Evolutionary conservation across 1,140 invertebrate genomes (phyloP).

Genomic region (Apis mellifera): DNA sequence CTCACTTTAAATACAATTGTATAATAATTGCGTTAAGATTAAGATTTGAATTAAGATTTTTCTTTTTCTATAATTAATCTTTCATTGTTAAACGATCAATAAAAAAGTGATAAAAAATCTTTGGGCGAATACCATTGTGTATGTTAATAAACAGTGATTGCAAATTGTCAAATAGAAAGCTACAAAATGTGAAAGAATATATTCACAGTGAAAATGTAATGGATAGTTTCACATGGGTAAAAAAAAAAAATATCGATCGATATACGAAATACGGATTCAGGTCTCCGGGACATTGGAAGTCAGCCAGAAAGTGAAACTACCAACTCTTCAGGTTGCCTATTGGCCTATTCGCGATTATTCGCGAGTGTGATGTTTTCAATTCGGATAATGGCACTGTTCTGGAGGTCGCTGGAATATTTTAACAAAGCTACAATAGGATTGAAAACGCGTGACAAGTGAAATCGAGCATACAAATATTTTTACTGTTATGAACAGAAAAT

Average conservation of each 20-base stretch:
- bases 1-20: no score
- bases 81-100: neutral
- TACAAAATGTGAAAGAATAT: neutral
- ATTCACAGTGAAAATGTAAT: slow-evolving; percentile 6
- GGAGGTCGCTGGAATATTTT: slow-evolving; percentile 24
- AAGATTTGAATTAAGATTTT: neutral
- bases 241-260: slow-evolving; percentile 51
- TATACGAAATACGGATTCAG: slow-evolving; percentile 43
- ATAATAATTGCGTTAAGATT: neutral
- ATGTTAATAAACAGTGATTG: neutral
- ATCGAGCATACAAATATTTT: neutral
- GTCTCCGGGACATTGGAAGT: slow-evolving; percentile 63
- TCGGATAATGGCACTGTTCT: slow-evolving; percentile 43
- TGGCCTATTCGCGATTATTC: slow-evolving; percentile 31
- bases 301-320: slow-evolving; percentile 69
- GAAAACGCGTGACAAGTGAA: neutral
- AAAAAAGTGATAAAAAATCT: slow-evolving; percentile 1
- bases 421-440: neutral
- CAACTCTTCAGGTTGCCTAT: slow-evolving; percentile 49
- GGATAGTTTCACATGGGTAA: neutral
- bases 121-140: neutral
- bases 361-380: slow-evolving; percentile 40
- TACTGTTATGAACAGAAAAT: neutral
- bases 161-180: neutral
- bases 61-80: neutral